Percentiles rank a stretch among this genome's conserved stretches.
phyloP scores from a whole-genome alignment of 1,140 invertebrate genomes.

The Muscidifurax raptorellus region DNA sequence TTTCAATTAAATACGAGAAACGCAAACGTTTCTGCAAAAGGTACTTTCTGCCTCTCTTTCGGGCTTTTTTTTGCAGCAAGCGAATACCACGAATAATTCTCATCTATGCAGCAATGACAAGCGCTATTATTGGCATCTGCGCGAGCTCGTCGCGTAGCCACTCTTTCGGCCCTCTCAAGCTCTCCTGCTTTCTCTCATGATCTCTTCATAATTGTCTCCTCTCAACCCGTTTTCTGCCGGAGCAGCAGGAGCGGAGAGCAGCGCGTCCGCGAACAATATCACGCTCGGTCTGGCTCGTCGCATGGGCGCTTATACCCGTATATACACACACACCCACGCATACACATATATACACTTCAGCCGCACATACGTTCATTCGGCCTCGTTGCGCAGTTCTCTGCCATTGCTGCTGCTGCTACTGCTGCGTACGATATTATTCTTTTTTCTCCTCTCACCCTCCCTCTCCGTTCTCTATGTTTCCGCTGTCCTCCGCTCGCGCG shows the following conservation, averaged over 20 bases:
- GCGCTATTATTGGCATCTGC: slow-evolving; percentile 25
- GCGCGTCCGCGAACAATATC: slow-evolving; percentile 37
- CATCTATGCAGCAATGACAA: slow-evolving; percentile 3
- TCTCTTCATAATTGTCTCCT: slow-evolving; percentile 39
- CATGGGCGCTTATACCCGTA: not conserved
- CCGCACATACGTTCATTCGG: slow-evolving; percentile 1
- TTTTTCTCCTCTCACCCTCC: not conserved
- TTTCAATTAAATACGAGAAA: not conserved
- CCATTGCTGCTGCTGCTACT: not conserved
- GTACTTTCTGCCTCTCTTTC: too few relatives aligned
- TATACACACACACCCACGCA: not conserved
- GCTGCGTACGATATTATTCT: slow-evolving; percentile 12
- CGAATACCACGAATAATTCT: not conserved
- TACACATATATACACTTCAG: not conserved
- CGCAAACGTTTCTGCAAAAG: not conserved
- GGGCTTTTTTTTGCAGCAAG: not conserved
- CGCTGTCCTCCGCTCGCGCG: not conserved
- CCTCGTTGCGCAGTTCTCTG: not conserved
- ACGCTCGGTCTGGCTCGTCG: slow-evolving; percentile 7
- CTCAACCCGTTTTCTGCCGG: not conserved
- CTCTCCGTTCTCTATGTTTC: not conserved
- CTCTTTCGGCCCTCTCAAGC: not conserved
- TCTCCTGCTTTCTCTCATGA: slow-evolving; percentile 1
- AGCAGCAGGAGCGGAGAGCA: not conserved
- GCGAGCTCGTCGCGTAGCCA: not conserved